These are phyloP conservation scores for Cyprinodon diabolis DNA, from an alignment of 2,797 vertebrate genomes.

Conservation along the genomic window DNA sequence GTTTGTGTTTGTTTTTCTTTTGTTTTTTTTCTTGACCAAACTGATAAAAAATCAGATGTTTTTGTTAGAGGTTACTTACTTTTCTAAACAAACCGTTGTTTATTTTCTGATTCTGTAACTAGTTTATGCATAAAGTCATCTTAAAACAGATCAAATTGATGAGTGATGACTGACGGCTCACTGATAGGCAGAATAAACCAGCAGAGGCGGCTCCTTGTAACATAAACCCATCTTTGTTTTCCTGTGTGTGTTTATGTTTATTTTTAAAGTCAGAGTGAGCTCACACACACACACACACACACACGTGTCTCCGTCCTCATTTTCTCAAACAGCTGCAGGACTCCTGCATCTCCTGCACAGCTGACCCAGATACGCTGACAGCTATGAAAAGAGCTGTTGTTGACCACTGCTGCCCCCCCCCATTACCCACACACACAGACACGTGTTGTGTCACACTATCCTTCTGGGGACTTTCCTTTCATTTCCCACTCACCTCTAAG, in stretches of 20 bases:
- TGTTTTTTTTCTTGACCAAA: too few relatives aligned
- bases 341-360: conserved; percentile 61
- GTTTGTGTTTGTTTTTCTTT: too few relatives aligned
- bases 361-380: conserved; percentile 62
- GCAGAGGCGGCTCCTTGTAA: neutral
- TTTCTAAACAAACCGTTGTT: too few relatives aligned
- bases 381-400: conserved; percentile 70
- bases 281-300: conserved; percentile 25
- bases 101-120: too few relatives aligned
- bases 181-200: too few relatives aligned
- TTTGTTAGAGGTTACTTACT: too few relatives aligned
- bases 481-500: too few relatives aligned
- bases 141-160: too few relatives aligned
- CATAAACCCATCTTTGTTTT: conserved; percentile 50
- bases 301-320: conserved; percentile 14
- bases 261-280: conserved; percentile 25
- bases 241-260: conserved; percentile 13
- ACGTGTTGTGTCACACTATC: neutral
- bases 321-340: conserved; percentile 65
- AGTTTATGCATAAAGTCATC: too few relatives aligned
- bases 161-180: too few relatives aligned
- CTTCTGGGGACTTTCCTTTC: too few relatives aligned
- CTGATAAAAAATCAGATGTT: too few relatives aligned
- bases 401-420: conserved; percentile 24
- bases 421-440: neutral